Percentiles rank a stretch among this genome's conserved stretches.
Evolutionary conservation across 2,113 vertebrate species (phyloP).

Genomic region (Todiramphus chloris): DNA sequence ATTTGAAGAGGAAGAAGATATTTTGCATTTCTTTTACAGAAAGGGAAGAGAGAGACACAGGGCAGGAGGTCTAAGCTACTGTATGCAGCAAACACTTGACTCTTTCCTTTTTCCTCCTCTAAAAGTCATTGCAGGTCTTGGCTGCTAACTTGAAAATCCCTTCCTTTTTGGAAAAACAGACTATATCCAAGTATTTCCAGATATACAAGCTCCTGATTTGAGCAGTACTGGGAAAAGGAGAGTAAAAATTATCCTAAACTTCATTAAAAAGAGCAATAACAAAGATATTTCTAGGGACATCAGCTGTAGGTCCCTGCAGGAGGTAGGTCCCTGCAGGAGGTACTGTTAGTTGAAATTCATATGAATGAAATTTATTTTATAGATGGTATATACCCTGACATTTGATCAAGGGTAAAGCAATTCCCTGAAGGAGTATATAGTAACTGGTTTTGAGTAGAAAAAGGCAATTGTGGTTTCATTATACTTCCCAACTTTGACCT

Average conservation of each 20-base stretch:
- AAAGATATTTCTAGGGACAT: neutral
- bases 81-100: neutral
- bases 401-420: neutral
- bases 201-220: neutral
- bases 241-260: neutral
- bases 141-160: neutral
- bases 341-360: neutral
- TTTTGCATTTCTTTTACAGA: neutral
- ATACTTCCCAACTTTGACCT: neutral
- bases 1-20: neutral
- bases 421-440: neutral
- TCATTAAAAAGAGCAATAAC: neutral
- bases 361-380: neutral
- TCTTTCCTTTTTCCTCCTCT: neutral
- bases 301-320: neutral
- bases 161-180: neutral
- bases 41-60: neutral
- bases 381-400: neutral
- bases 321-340: neutral
- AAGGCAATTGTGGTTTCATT: neutral
- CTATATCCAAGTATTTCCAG: neutral
- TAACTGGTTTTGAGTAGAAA: neutral
- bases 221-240: neutral
- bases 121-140: neutral
- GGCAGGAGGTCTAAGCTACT: neutral